Evolutionary conservation across 2,797 vertebrate species (phyloP).

Genomic region (Varecia variegata): DNA sequence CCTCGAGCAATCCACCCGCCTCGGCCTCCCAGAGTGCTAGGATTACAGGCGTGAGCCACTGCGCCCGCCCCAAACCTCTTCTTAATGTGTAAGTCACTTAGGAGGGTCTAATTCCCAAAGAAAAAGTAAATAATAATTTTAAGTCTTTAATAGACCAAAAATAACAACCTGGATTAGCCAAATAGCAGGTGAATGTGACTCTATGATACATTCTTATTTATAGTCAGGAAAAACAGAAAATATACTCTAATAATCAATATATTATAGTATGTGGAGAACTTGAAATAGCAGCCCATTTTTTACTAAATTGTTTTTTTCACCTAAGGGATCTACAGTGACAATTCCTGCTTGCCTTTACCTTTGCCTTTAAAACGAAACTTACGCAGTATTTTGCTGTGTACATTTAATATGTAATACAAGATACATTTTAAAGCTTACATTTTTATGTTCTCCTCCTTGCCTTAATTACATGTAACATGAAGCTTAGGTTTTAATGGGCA

Average conservation of each 20-base stretch:
- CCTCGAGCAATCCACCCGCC: no score
- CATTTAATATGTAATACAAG: conserved; percentile 41
- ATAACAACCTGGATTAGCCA: conserved; percentile 9
- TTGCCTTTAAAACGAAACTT: conserved; percentile 6
- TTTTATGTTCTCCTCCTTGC: conserved; percentile 31
- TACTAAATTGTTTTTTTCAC: background rate
- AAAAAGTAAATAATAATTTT: conserved; percentile 31
- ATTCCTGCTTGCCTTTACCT: background rate
- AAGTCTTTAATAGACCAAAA: conserved; percentile 18
- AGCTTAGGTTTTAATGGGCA: conserved; percentile 46
- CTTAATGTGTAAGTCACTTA: background rate
- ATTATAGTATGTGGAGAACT: background rate
- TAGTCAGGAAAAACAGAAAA: conserved; percentile 21
- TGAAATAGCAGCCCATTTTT: background rate
- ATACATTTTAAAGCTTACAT: conserved; percentile 36
- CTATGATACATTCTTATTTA: background rate
- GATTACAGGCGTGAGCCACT: no score
- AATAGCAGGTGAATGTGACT: conserved; percentile 13
- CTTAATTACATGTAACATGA: conserved; percentile 59
- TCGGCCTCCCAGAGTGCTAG: no score
- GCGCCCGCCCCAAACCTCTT: no score
- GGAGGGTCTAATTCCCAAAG: background rate
- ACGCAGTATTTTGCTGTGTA: background rate
- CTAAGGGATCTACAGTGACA: background rate
- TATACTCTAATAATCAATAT: background rate